Evolutionary conservation across 2,113 vertebrate genomes (phyloP).

Genomic region (Penelope pileata): DNA sequence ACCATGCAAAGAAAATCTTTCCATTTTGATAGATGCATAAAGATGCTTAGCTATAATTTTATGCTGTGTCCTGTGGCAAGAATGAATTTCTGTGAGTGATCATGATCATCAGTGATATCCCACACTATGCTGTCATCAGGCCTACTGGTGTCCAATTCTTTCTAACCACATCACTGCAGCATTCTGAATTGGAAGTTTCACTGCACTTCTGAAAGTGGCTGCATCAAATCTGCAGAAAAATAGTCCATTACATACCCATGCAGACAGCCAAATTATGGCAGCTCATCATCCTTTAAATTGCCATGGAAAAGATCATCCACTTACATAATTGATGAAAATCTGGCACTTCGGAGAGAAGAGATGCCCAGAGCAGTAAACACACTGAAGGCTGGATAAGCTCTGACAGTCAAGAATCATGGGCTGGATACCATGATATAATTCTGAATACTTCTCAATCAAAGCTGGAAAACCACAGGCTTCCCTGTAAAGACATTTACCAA

Average conservation of each 20-base stretch:
- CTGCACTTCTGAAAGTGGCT: neutral
- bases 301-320: neutral
- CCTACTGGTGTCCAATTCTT: neutral
- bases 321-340: neutral
- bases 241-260: neutral
- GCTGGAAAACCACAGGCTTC: neutral
- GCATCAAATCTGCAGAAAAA: neutral
- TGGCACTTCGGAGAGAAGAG: neutral
- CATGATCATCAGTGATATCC: neutral
- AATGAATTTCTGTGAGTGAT: neutral
- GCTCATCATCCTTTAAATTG: accelerated
- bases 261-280: neutral
- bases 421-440: too few species aligned
- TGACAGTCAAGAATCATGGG: neutral
- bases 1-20: neutral
- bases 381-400: neutral
- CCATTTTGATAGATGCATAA: neutral
- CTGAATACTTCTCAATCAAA: neutral
- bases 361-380: neutral
- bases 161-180: neutral
- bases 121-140: neutral
- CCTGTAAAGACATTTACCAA: neutral
- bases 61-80: neutral
- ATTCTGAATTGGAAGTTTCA: neutral
- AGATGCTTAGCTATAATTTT: neutral